These are phyloP conservation scores for Lomographa bimaculata DNA, from an alignment of 2,888 invertebrate species.

Conservation along the genomic window DNA sequence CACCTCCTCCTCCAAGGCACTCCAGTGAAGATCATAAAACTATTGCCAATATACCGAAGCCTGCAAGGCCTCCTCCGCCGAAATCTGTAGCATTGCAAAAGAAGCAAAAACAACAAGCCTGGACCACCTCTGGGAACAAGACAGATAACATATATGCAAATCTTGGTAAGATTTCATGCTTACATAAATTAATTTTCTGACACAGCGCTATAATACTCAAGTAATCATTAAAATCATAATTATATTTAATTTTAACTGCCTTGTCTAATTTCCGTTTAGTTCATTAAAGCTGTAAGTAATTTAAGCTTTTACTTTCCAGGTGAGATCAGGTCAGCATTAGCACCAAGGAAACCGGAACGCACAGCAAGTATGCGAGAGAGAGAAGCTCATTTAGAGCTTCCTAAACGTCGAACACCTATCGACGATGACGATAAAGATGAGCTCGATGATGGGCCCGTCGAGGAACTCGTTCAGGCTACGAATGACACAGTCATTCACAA, in stretches of 20 bases:
- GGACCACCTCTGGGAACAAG: conserved; percentile 65
- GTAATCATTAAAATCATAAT: no score
- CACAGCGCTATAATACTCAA: conserved; percentile 10
- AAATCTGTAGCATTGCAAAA: conserved; percentile 86
- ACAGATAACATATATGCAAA: conserved; percentile 90
- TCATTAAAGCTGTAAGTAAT: conserved; percentile 9
- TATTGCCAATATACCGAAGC: conserved; percentile 83
- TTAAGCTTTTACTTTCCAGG: conserved; percentile 70
- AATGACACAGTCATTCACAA: conserved; percentile 74
- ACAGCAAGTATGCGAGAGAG: conserved; percentile 94
- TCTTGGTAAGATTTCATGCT: conserved; percentile 82
- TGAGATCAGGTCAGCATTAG: conserved; percentile 91
- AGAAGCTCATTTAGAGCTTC: conserved; percentile 86
- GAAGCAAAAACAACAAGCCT: conserved; percentile 82
- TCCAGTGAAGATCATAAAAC: conserved; percentile 75
- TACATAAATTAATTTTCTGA: conserved; percentile 6
- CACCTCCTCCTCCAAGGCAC: conserved; percentile 91
- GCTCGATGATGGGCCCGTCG: conserved; percentile 61
- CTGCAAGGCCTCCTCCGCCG: conserved; percentile 89
- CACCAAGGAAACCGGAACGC: conserved; percentile 92
- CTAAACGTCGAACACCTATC: conserved; percentile 74
- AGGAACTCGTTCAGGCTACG: conserved; percentile 73
- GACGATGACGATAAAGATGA: conserved; percentile 81
- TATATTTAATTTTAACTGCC: no score
- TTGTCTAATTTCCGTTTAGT: conserved; percentile 13